These are phyloP conservation scores for Ophion costatus DNA, from an alignment of 2,888 invertebrate genomes.

Conservation along the genomic window DNA sequence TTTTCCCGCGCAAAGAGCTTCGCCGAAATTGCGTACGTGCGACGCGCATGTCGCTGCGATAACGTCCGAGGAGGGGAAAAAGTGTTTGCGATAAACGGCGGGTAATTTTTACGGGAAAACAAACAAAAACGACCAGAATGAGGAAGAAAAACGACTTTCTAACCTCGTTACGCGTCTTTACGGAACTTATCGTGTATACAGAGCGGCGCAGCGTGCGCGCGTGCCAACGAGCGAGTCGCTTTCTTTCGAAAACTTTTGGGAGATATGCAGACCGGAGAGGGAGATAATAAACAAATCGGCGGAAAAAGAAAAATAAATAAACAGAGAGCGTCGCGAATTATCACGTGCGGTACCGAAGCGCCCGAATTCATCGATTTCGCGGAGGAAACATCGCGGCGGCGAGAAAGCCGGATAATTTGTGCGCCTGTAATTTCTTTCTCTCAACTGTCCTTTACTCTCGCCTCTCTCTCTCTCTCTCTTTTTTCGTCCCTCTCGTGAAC, in stretches of 20 bases:
- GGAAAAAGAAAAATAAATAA: background rate
- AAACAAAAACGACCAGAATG: slow-evolving; percentile 3
- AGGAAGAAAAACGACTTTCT: slow-evolving; percentile 44
- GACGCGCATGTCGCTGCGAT: background rate
- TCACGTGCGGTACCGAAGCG: slow-evolving; percentile 31
- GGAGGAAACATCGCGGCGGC: slow-evolving; percentile 10
- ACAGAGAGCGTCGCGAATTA: slow-evolving; percentile 2
- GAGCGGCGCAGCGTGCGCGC: slow-evolving; percentile 44
- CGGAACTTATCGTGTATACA: slow-evolving; percentile 12
- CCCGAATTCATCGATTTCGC: slow-evolving; percentile 30
- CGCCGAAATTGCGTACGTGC: background rate
- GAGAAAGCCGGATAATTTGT: slow-evolving; percentile 33
- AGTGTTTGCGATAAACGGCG: background rate
- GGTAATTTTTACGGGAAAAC: background rate
- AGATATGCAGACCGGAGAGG: background rate
- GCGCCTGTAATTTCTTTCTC: background rate
- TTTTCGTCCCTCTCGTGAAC: background rate
- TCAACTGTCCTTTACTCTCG: slow-evolving; percentile 6
- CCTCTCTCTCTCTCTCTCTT: background rate
- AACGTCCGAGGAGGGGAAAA: background rate
- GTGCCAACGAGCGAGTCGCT: slow-evolving; percentile 7
- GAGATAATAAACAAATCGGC: slow-evolving; percentile 14
- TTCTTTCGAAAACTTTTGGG: slow-evolving; percentile 13
- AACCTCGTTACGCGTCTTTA: slow-evolving; percentile 44
- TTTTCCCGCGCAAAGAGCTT: slow-evolving; percentile 32